Evolutionary conservation across 2,888 invertebrate genomes (phyloP), one percentile per base, ranked within the genome.

Genomic region (Hydroisotoma schaefferi): DNA sequence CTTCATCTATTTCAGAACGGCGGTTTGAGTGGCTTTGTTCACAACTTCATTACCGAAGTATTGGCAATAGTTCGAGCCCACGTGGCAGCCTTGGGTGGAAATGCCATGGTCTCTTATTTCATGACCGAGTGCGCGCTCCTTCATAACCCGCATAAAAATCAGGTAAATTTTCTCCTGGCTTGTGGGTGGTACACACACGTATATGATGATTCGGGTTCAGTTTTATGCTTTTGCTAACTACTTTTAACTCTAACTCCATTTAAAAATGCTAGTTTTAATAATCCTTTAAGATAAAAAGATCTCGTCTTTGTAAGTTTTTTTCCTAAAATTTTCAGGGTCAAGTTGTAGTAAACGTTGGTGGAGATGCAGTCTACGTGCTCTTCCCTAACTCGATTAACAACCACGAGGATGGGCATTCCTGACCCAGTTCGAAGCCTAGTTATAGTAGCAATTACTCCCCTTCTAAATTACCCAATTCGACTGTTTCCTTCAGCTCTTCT

Each of bases 61-160:
- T 77, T 95, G 73, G 93, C 94, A 1, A 92, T 97, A 67, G 90
- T 91, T 1, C 83, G 95, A 55, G 92, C 95, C 2, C 94, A 97
- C 79, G 91, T 97, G 27, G 86, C 88, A 0, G 90, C 94, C 1
- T 79, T 97, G 29, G 94, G 95, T 26, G 97, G 97, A 2, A 95
- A 97, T 78, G 94, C 94, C 1, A 86, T 98, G 81, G 89, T 94
- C 0, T 90, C 94, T 0, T 95, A 91, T 79, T 92, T 90, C 77
- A 86, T 95, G 83, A 90, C 88, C 10, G 91, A 97, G 78, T 87
- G 93, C 71, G 87, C 93, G 74, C 80, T 98, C 40, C 85, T 90
- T 62, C 90, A 94, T 77, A 94, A 91, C 77, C 88, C 92, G 68
- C 94, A 95, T 76, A 95, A 95, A 79, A 97, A 95, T 80, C 97